Evolutionary conservation across 2,888 invertebrate species (phyloP).

Genomic region (Xestia ashworthii): DNA sequence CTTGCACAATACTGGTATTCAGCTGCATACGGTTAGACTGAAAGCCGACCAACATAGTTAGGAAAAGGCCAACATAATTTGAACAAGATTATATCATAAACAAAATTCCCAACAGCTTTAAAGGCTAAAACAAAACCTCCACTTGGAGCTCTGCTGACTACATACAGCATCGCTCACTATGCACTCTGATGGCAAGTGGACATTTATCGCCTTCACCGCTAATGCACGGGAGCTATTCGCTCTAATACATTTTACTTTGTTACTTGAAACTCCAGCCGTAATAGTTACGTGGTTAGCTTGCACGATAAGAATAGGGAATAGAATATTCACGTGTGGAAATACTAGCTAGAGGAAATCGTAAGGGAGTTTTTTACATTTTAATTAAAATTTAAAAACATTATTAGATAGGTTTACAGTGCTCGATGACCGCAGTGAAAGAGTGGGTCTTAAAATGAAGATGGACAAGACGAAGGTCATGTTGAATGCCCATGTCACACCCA

Average conservation of each 20-base stretch:
- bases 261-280: constrained; percentile 74
- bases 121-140: neutral
- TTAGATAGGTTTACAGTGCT: too few species aligned
- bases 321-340: constrained; percentile 4
- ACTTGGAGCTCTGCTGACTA: constrained; percentile 26
- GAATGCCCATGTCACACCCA: too few species aligned
- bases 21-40: neutral
- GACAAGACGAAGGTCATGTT: too few species aligned
- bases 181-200: constrained; percentile 63
- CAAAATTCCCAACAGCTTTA: neutral
- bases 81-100: neutral
- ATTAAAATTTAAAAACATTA: neutral
- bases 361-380: neutral
- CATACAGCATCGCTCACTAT: constrained; percentile 33
- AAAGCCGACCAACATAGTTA: neutral
- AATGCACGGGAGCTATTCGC: constrained; percentile 80
- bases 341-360: neutral
- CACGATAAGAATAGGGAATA: constrained; percentile 19
- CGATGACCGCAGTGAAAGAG: too few species aligned
- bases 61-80: neutral
- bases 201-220: constrained; percentile 79
- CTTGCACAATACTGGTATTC: neutral
- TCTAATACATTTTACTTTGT: constrained; percentile 80
- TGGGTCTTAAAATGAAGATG: too few species aligned
- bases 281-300: constrained; percentile 67